Conservation (phyloP, 2,888 invertebrate genomes). For the Raillietiella orientalis region DNA sequence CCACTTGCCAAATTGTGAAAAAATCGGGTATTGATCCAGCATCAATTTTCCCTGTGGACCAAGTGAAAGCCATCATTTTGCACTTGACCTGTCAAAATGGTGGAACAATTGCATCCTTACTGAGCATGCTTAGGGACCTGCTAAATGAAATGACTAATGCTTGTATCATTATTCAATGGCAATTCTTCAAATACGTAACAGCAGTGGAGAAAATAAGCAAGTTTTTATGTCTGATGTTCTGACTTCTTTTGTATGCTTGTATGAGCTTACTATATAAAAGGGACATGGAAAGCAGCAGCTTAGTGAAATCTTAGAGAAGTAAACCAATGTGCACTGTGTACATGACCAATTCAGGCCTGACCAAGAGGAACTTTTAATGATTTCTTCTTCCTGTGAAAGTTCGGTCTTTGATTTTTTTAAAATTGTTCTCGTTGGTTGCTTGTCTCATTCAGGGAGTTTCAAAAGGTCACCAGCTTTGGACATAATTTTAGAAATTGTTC, state of each 20-base stretch:
- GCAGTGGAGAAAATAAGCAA: conserved; percentile 65
- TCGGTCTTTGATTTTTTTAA: conserved; percentile 79
- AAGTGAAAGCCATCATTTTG: no score
- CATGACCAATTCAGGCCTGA: no score
- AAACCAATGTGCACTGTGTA: no score
- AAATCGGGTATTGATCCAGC: no score
- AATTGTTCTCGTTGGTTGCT: conserved; percentile 71
- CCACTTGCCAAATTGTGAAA: conserved; percentile 3
- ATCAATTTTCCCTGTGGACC: no score
- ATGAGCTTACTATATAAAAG: no score
- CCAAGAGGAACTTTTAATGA: conserved; percentile 18
- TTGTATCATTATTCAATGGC: no score
- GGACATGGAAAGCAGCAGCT: no score
- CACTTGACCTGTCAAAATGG: conserved; percentile 36
- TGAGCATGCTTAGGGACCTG: conserved; percentile 49
- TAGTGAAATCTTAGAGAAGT: no score
- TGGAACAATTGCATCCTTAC: conserved; percentile 58
- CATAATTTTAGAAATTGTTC: conserved; percentile 15
- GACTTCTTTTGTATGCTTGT: conserved; percentile 43
- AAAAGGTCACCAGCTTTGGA: conserved; percentile 13
- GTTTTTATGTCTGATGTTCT: conserved; percentile 77
- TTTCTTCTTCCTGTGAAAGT: conserved; percentile 49
- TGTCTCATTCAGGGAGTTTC: conserved; percentile 31
- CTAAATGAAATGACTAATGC: conserved; percentile 20
- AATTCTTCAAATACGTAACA: no score